phyloP scores from a whole-genome alignment of 2,888 invertebrate species.

The Drosophila ustulata region DNA sequence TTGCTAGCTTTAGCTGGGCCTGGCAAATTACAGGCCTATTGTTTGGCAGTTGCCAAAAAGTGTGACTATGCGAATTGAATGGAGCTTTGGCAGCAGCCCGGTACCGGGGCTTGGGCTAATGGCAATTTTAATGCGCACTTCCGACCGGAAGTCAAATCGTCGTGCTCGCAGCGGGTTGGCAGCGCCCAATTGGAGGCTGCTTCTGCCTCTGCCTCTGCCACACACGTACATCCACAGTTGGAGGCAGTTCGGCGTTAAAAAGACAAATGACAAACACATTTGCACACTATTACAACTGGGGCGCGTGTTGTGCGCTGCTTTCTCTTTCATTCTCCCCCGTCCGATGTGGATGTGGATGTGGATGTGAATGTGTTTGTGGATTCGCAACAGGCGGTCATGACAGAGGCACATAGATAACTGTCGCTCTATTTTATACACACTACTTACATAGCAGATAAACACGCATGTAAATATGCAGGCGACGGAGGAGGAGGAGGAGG shows the following conservation, averaged over 20 bases:
- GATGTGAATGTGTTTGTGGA: neutral
- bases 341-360: neutral
- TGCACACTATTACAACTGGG: slow-evolving; percentile 70
- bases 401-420: slow-evolving; percentile 65
- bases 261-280: slow-evolving; percentile 76
- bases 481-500: neutral
- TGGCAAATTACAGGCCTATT: slow-evolving; percentile 58
- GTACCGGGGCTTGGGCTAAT: slow-evolving; percentile 51
- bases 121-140: slow-evolving; percentile 75
- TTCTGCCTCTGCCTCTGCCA: slow-evolving; percentile 3
- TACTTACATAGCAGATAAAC: slow-evolving; percentile 72
- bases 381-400: slow-evolving; percentile 72
- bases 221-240: slow-evolving; percentile 47
- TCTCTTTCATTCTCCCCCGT: slow-evolving; percentile 23
- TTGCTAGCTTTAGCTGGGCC: slow-evolving; percentile 14
- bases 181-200: slow-evolving; percentile 25
- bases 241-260: slow-evolving; percentile 68
- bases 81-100: slow-evolving; percentile 13
- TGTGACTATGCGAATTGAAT: slow-evolving; percentile 31
- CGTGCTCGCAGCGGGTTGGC: slow-evolving; percentile 62
- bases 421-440: slow-evolving; percentile 73
- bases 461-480: slow-evolving; percentile 64
- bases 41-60: slow-evolving; percentile 59
- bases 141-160: slow-evolving; percentile 66
- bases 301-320: slow-evolving; percentile 31